Percentiles rank a stretch among this genome's conserved stretches.
phyloP scores from a whole-genome alignment of 2,113 vertebrate species.

The Crotophaga sulcirostris region DNA sequence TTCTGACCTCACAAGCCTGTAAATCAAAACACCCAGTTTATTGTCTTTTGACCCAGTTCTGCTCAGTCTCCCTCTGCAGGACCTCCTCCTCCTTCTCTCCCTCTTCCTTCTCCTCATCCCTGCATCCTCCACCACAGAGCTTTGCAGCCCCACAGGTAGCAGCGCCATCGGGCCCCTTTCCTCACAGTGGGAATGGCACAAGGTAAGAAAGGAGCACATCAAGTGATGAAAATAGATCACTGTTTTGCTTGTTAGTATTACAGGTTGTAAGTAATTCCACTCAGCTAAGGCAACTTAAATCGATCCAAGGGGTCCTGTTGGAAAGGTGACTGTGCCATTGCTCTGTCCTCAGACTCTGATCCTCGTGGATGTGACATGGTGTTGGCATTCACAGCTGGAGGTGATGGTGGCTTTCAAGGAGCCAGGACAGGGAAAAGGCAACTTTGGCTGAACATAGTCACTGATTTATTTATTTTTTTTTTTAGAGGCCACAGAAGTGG shows the following conservation, averaged over 20 bases:
- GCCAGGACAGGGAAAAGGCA: not conserved
- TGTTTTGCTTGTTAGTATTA: not conserved
- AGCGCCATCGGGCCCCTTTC: not conserved
- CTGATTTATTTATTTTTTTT: not conserved
- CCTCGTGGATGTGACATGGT: accelerated
- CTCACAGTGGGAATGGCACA: not conserved
- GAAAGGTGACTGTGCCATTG: not conserved
- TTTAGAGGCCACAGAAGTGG: not conserved
- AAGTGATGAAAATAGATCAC: not conserved
- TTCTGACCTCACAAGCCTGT: not conserved
- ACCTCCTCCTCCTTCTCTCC: not conserved
- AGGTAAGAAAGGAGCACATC: not conserved
- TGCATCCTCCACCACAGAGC: not conserved
- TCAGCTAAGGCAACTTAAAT: not conserved
- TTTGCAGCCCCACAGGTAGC: not conserved
- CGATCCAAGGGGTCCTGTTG: not conserved
- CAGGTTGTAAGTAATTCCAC: not conserved
- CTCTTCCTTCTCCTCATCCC: not conserved
- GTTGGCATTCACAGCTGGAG: not conserved
- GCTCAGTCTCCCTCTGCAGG: not conserved
- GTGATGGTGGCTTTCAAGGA: not conserved
- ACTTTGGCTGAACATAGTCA: not conserved
- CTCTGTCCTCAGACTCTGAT: not conserved
- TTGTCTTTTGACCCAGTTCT: slow-evolving; percentile 15
- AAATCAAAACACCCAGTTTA: not conserved